Evolutionary conservation across 1,140 invertebrate genomes (phyloP).

Genomic region (Drosophila kohkoa): DNA sequence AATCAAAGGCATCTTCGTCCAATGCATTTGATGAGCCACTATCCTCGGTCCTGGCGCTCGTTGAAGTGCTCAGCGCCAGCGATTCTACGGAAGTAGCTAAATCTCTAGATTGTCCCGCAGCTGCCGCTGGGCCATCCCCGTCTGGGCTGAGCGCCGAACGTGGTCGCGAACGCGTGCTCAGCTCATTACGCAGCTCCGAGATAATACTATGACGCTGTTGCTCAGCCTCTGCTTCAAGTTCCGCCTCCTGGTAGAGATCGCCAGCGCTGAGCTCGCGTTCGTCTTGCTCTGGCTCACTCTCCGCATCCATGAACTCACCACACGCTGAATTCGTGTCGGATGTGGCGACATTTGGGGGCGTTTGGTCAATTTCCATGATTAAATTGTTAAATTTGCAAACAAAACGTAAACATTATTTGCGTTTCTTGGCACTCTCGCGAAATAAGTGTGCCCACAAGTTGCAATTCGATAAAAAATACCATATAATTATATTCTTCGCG

Average conservation of each 20-base stretch:
- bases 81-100: constrained; percentile 69
- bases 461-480: neutral
- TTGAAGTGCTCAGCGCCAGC: constrained; percentile 68
- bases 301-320: constrained; percentile 73
- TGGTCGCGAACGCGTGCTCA: constrained; percentile 25
- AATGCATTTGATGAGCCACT: constrained; percentile 43
- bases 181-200: constrained; percentile 62
- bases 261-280: constrained; percentile 20
- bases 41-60: constrained; percentile 71
- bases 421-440: neutral
- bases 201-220: constrained; percentile 74
- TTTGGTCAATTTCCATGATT: constrained; percentile 70
- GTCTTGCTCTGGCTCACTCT: constrained; percentile 61
- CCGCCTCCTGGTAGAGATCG: constrained; percentile 71
- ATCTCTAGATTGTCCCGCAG: constrained; percentile 29
- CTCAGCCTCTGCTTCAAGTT: constrained; percentile 54
- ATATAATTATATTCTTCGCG: no score
- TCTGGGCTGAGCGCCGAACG: constrained; percentile 58
- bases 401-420: constrained; percentile 61
- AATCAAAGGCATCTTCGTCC: constrained; percentile 85
- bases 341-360: constrained; percentile 55
- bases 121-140: constrained; percentile 8
- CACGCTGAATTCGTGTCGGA: constrained; percentile 68
- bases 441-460: neutral
- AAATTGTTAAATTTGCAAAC: constrained; percentile 25